phyloP scores from a whole-genome alignment of 2,888 invertebrate genomes.

The Trachelus stipa region DNA sequence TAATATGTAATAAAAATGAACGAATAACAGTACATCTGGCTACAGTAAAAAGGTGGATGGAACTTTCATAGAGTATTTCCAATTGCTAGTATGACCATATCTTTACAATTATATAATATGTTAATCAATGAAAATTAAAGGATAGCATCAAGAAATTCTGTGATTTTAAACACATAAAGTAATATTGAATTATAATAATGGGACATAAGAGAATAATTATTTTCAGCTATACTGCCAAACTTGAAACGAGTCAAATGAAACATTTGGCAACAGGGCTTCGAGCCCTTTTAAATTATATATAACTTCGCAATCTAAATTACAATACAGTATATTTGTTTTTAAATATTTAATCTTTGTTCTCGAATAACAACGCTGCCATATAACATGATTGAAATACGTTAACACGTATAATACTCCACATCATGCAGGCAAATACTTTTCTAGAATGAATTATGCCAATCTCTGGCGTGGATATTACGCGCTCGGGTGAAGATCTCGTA shows the following conservation, averaged over 20 bases:
- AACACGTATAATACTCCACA: background rate
- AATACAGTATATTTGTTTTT: constrained; percentile 19
- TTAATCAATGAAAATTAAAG: background rate
- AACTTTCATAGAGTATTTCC: background rate
- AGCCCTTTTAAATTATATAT: constrained; percentile 26
- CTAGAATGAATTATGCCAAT: background rate
- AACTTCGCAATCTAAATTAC: constrained; percentile 24
- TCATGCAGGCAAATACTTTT: background rate
- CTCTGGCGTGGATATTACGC: background rate
- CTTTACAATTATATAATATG: background rate
- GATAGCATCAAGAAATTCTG: background rate
- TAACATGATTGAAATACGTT: constrained; percentile 12
- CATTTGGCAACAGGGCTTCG: too few relatives aligned
- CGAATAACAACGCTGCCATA: constrained; percentile 37
- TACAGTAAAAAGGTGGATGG: background rate
- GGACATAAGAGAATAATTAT: background rate
- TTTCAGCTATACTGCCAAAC: background rate
- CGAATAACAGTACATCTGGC: background rate
- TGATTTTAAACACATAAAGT: background rate
- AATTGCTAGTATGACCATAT: background rate
- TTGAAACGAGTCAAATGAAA: background rate
- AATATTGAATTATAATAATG: background rate
- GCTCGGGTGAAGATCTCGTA: background rate
- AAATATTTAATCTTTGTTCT: constrained; percentile 32
- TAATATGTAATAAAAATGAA: background rate